Evolutionary conservation across 2,888 invertebrate species (phyloP).

Genomic region (Griposia aprilina): DNA sequence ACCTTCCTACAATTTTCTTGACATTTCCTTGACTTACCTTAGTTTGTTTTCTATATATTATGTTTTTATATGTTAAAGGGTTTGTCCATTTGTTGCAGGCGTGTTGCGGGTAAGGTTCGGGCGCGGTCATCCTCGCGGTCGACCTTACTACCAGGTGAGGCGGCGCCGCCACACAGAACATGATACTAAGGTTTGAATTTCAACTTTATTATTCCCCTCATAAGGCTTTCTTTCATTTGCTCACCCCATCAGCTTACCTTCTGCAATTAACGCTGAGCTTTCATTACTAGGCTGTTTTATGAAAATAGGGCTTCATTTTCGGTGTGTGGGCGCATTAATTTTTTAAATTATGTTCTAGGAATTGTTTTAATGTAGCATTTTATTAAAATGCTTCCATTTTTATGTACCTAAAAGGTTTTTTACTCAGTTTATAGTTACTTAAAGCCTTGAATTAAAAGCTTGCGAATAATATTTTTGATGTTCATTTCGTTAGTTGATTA

Average conservation of each 20-base stretch:
- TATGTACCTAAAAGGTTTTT: slow-evolving; percentile 36
- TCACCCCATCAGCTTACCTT: slow-evolving; percentile 51
- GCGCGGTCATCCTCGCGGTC: slow-evolving; percentile 87
- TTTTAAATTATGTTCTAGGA: slow-evolving; percentile 68
- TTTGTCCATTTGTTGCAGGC: slow-evolving; percentile 81
- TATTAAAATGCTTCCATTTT: slow-evolving; percentile 60
- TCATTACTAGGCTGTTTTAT: slow-evolving; percentile 73
- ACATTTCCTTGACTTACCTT: not conserved
- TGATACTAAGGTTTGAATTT: slow-evolving; percentile 90
- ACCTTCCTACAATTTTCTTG: not conserved
- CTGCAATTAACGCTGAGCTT: slow-evolving; percentile 73
- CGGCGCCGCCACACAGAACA: slow-evolving; percentile 89
- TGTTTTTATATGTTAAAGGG: slow-evolving; percentile 43
- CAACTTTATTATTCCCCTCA: slow-evolving; percentile 77
- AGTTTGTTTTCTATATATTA: not conserved
- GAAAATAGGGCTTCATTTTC: slow-evolving; percentile 72
- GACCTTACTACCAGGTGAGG: slow-evolving; percentile 90
- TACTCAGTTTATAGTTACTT: slow-evolving; percentile 27
- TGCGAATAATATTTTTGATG: slow-evolving; percentile 14
- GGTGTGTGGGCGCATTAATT: slow-evolving; percentile 67
- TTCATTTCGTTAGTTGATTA: slow-evolving; percentile 39
- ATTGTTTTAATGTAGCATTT: slow-evolving; percentile 64
- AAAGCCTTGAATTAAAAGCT: slow-evolving; percentile 41
- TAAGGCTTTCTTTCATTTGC: slow-evolving; percentile 62
- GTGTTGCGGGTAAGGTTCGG: slow-evolving; percentile 86